Percentiles rank a stretch among this genome's conserved stretches.
Evolutionary conservation across 2,797 vertebrate genomes (phyloP).

Genomic region (Pelodytes ibericus): DNA sequence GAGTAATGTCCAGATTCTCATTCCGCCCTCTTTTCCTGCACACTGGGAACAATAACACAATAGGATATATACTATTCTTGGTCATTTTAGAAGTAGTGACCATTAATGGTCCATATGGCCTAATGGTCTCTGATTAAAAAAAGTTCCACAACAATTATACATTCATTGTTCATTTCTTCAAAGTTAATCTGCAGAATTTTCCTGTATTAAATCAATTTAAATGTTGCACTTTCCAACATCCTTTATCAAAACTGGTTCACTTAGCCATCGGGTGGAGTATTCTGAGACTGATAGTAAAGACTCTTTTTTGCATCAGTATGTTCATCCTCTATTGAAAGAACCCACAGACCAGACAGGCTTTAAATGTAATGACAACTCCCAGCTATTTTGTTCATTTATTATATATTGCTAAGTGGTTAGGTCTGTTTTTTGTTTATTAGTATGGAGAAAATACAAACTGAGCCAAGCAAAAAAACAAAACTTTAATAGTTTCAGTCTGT

Average conservation of each 20-base stretch:
- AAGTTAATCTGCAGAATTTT: too few relatives aligned
- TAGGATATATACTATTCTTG: not conserved
- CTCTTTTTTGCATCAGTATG: not conserved
- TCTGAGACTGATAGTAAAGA: too few relatives aligned
- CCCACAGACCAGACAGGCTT: conserved; percentile 22
- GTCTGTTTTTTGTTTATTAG: conserved; percentile 38
- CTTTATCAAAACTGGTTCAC: too few relatives aligned
- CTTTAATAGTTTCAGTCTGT: conserved; percentile 71
- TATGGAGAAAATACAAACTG: conserved; percentile 63
- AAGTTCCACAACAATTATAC: too few relatives aligned
- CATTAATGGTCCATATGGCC: not conserved
- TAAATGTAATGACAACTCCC: conserved; percentile 6
- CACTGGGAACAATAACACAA: not conserved
- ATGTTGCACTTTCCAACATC: too few relatives aligned
- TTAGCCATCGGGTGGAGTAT: too few relatives aligned
- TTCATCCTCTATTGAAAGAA: conserved; percentile 18
- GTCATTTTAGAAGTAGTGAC: not conserved
- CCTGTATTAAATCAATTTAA: too few relatives aligned
- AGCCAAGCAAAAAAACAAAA: conserved; percentile 43
- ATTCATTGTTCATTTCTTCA: too few relatives aligned
- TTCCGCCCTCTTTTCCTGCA: not conserved
- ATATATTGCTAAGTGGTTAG: conserved; percentile 41
- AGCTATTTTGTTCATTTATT: conserved; percentile 30
- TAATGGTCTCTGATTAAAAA: not conserved
- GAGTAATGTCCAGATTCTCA: not conserved